Evolutionary conservation across 30 jellyfish, hydroid and myxozoan species (phyloP), one percentile per base, ranked within the genome.

Genomic region (Aurelia sp.): DNA sequence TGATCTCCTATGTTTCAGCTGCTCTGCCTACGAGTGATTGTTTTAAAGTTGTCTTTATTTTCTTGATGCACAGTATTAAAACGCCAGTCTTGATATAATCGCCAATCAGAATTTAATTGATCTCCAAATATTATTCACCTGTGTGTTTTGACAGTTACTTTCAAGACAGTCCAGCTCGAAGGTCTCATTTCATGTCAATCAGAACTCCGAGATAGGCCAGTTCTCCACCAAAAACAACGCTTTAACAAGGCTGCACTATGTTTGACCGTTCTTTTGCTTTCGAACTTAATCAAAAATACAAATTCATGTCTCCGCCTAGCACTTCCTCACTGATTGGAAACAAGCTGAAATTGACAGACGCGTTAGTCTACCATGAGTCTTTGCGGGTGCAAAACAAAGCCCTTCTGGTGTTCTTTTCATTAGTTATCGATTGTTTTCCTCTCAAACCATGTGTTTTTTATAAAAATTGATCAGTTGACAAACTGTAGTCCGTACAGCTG

Each of bases 321-420:
- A 59, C 33, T 18, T 18, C 33, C 69, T 59, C 69, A 59, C 23
- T 18, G 69, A 21, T 59, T 59, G 23, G 69, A 59, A 59, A 59
- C 69, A 59, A 59, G 31, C 62, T 44, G 5, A 15, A 55, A 3
- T 18, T n/a, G 61, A 67, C n/a, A 22, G 77, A 81, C 67, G 76
- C 82, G 57, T 74, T 27, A 48, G 61, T 17, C 51, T 20, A 12
- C 35, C 82, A 21, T 47, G 87, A 84, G 79, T 65, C 82, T 47
- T 31, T 51, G 71, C 93, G 30, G 87, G 86, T 84, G 75, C 13
- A 18, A 33, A 82, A 82, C 92, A 82, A 82, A 69, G 85, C 62
- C 68, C 17, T 40, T 59, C 93, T 71, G 93, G 93, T 84, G 93
- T 76, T 62, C 93, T 71, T 84, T 72, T 84, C 65, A 64, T 55